phyloP scores from a whole-genome alignment of 2,797 vertebrate species.

The Denticeps clupeoides region DNA sequence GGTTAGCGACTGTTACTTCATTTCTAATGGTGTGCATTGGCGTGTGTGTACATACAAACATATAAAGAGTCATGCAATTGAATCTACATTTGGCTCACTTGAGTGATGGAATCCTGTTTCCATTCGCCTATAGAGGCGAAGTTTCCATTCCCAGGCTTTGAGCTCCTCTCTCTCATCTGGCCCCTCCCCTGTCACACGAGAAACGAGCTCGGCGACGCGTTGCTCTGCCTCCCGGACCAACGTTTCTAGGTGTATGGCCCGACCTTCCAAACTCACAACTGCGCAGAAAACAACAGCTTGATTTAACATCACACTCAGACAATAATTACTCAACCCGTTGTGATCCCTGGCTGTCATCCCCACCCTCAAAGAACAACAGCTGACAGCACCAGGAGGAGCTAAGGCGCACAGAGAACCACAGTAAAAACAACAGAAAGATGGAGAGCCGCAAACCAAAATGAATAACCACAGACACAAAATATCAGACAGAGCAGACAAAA shows the following conservation, averaged over 20 bases:
- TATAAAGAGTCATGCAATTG: not conserved
- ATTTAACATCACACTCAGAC: no score
- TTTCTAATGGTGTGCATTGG: not conserved
- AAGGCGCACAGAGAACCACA: no score
- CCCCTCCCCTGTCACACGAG: slow-evolving; percentile 63
- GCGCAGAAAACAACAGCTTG: not conserved
- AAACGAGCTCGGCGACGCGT: slow-evolving; percentile 66
- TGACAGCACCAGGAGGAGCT: no score
- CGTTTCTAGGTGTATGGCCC: slow-evolving; percentile 69
- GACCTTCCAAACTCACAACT: slow-evolving; percentile 80
- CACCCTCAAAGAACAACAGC: no score
- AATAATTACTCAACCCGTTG: no score
- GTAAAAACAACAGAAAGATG: no score
- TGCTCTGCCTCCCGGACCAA: slow-evolving; percentile 79
- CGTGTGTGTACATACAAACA: not conserved
- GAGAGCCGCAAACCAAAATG: no score
- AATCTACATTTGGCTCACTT: no score
- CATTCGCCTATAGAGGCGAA: slow-evolving; percentile 82
- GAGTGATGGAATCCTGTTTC: slow-evolving; percentile 75
- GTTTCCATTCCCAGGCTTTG: slow-evolving; percentile 83
- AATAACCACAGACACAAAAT: no score
- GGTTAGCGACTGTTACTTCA: no score
- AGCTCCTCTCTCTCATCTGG: slow-evolving; percentile 60
- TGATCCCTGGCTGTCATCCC: no score
- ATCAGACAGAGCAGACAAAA: no score